Evolutionary conservation across 2,888 invertebrate genomes (phyloP).

Genomic region (Pecten maximus): DNA sequence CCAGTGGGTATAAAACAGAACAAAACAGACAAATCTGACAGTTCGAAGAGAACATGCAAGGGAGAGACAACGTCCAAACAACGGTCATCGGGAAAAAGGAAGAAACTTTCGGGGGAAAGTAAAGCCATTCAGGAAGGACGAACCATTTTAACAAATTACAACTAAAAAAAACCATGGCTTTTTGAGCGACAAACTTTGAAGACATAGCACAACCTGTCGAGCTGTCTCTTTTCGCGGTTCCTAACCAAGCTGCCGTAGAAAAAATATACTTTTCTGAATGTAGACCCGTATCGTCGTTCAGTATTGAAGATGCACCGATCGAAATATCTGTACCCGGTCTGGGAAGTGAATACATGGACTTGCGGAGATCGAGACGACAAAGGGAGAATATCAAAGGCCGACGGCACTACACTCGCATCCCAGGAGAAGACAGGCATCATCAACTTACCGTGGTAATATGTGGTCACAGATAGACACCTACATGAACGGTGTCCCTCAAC

Average conservation of each 20-base stretch:
- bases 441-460: slow-evolving; percentile 28
- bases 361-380: slow-evolving; percentile 26
- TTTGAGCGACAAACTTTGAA: too few species aligned
- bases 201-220: too few species aligned
- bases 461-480: slow-evolving; percentile 38
- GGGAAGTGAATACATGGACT: slow-evolving; percentile 38
- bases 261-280: slow-evolving; percentile 35
- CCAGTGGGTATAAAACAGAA: background rate
- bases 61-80: background rate
- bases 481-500: slow-evolving; percentile 45
- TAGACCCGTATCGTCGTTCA: slow-evolving; percentile 35
- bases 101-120: background rate
- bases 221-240: too few species aligned
- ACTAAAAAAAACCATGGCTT: too few species aligned
- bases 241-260: slow-evolving; percentile 26
- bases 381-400: slow-evolving; percentile 35
- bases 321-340: background rate
- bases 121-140: too few species aligned
- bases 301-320: slow-evolving; percentile 18
- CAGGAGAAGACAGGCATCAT: slow-evolving; percentile 34
- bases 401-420: slow-evolving; percentile 22
- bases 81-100: background rate
- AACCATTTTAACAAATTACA: too few species aligned
- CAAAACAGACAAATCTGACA: background rate
- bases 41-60: background rate